Base-by-base conservation (phyloP, 1,140 invertebrate genomes). In the Lycorma delicatula region DNA sequence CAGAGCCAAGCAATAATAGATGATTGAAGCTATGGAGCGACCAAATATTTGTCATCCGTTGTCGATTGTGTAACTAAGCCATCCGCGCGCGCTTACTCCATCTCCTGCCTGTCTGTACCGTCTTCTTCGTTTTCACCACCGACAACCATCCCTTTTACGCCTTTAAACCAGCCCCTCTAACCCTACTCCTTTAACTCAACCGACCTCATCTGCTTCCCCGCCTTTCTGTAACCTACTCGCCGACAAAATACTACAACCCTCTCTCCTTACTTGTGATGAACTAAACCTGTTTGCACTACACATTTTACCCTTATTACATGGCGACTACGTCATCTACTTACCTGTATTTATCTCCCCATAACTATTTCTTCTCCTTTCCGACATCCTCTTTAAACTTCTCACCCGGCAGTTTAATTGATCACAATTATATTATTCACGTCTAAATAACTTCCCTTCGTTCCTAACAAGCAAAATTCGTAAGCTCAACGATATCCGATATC, bases 41-140 rank as follows among this genome's bases (percentile, higher is more conserved):
- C 41, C 41, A 44, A 44, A 44, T 44, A 44, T 44, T 44, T 44
- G 41, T 44, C 41, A 44, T 20, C 41, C 41, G 41, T 44, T 44
- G 41, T 44, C 41, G 23, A 44, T 44, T 44, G 41, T 44, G 41
- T 44, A 44, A 44, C 41, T 44, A 44, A 44, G 41, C 41, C 41
- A 11, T 44, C 41, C 41, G 6, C 41, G 41, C n/a, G n/a, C n/a
- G n/a, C n/a, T n/a, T n/a, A n/a, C n/a, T n/a, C n/a, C n/a, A n/a
- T n/a, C n/a, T n/a, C n/a, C n/a, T n/a, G n/a, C n/a, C n/a, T n/a
- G n/a, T n/a, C n/a, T n/a, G n/a, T n/a, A n/a, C n/a, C n/a, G n/a
- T n/a, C n/a, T n/a, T n/a, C n/a, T n/a, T n/a, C n/a, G n/a, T n/a
- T n/a, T n/a, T n/a, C n/a, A n/a, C n/a, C n/a, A n/a, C n/a, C n/a